Conservation (phyloP, 2,888 invertebrate genomes). For the Rhamnusium bicolor region DNA sequence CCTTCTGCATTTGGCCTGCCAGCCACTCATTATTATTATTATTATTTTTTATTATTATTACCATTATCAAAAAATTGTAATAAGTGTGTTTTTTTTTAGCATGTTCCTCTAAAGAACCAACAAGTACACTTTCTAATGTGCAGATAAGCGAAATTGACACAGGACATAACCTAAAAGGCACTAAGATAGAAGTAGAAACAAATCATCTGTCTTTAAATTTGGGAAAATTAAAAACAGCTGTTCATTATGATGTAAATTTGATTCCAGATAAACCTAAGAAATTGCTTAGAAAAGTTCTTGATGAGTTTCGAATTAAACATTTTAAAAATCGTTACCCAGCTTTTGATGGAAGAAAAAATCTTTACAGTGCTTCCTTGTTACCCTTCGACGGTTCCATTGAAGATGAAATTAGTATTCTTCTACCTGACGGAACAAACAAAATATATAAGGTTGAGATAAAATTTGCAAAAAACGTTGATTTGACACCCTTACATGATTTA, state of each 20-base stretch:
- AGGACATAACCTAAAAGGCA: too few relatives aligned
- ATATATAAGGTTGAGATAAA: slow-evolving; percentile 49
- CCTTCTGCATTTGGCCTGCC: too few relatives aligned
- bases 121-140: too few relatives aligned
- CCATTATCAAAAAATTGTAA: too few relatives aligned
- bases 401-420: slow-evolving; percentile 41
- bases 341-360: slow-evolving; percentile 83
- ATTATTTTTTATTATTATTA: too few relatives aligned
- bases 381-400: slow-evolving; percentile 65
- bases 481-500: slow-evolving; percentile 55
- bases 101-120: too few relatives aligned
- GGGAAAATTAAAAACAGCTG: slow-evolving; percentile 66
- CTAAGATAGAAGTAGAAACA: slow-evolving; percentile 69
- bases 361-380: slow-evolving; percentile 73
- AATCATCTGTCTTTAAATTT: slow-evolving; percentile 76
- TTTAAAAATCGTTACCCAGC: slow-evolving; percentile 74
- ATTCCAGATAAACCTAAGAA: slow-evolving; percentile 81
- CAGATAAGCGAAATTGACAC: too few relatives aligned
- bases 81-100: too few relatives aligned
- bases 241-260: slow-evolving; percentile 89
- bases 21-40: too few relatives aligned
- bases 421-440: slow-evolving; percentile 45
- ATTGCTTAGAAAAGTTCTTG: slow-evolving; percentile 72
- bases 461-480: slow-evolving; percentile 71
- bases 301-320: slow-evolving; percentile 55